phyloP scores from a whole-genome alignment of 2,797 vertebrate genomes.

The Macropus fuliginosus region DNA sequence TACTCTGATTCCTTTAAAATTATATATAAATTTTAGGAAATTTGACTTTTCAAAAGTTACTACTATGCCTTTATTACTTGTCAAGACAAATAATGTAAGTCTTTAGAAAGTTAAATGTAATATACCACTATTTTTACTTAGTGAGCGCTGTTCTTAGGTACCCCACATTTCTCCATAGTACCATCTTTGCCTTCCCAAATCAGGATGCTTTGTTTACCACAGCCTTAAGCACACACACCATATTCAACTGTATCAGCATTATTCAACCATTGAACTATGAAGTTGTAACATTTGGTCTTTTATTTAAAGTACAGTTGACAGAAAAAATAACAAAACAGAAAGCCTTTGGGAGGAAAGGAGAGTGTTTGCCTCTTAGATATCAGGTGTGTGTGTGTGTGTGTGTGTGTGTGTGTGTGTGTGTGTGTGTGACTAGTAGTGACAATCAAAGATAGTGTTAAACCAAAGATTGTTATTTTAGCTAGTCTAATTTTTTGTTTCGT shows the following conservation, averaged over 20 bases:
- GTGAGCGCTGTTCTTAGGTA: neutral
- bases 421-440: neutral
- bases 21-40: slow-evolving; percentile 46
- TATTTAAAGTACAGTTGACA: neutral
- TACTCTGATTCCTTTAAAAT: slow-evolving; percentile 42
- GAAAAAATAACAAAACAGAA: neutral
- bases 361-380: neutral
- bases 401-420: no score
- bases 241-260: neutral
- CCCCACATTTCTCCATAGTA: neutral
- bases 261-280: neutral
- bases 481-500: neutral
- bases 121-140: neutral
- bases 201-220: neutral
- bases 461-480: neutral
- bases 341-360: neutral
- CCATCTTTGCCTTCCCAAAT: neutral
- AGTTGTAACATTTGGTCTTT: neutral
- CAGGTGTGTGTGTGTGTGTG: neutral
- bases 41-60: neutral
- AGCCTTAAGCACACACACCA: neutral
- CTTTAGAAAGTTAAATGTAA: neutral
- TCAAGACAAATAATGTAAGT: neutral
- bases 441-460: neutral
- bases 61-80: neutral